Evolutionary conservation across 2,797 vertebrate genomes (phyloP), one percentile per base, ranked within the genome.

Genomic region (Pseudocheirus occidentalis): DNA sequence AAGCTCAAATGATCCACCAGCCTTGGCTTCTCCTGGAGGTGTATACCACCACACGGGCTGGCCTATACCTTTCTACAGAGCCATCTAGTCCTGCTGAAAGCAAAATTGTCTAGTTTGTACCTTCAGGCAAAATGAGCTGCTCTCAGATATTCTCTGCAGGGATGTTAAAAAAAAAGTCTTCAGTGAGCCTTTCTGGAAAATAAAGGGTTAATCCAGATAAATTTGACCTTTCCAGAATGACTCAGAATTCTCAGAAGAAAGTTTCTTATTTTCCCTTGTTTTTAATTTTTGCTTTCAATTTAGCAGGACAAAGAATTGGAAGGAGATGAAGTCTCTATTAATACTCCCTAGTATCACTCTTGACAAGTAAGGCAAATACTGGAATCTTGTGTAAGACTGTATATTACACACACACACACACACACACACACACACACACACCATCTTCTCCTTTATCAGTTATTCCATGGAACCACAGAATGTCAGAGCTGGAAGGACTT

Each of bases 231-330:
- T 93, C 21, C 57, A 92, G 52, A 95, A n/a, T 97, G 97, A 98
- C 92, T 95, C 96, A 97, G 50, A 97, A 95, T 96, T 50, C 96
- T 97, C 93, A 56, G 90, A 96, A 96, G 28, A 18, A 73, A 95
- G 96, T 0, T 34, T 46, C 97, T 97, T 97, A 73, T 94, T 94
- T 91, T 95, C 96, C 97, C 97, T 96, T 96, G 91, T 94, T 97
- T 97, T 95, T 91, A 95, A 57, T 55, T 97, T 98, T 98, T 97
- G 90, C 95, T 90, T 97, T 98, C 97, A 97, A 97, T 97, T 92
- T 97, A 97, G 95, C 57, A 97, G 24, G 94, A 95, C 95, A 96
- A 97, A 96, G 92, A 98, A 97, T 94, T 92, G 90, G 92, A 95
- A 95, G 62, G 52, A 97, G 97, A 98, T 96, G 66, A 97, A 40